Conservation (phyloP, 1,140 invertebrate species). For the Orius laevigatus region DNA sequence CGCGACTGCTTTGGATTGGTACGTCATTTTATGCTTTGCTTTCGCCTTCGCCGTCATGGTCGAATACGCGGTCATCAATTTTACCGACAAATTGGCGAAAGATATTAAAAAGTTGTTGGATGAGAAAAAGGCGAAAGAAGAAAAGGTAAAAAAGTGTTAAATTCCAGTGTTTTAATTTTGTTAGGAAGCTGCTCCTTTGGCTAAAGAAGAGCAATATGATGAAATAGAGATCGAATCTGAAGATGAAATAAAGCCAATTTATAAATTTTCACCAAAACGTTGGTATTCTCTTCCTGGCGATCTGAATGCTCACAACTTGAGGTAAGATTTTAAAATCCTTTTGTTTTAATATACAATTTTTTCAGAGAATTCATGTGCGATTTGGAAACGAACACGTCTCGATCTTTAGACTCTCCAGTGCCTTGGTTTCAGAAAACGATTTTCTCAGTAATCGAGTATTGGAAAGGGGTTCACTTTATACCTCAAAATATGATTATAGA, state of each 20-base stretch:
- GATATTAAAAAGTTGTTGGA: constrained; percentile 25
- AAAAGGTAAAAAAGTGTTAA: constrained; percentile 3
- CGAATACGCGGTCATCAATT: constrained; percentile 43
- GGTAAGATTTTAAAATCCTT: neutral
- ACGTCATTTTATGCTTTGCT: constrained; percentile 39
- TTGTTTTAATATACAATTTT: neutral
- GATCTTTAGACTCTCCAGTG: neutral
- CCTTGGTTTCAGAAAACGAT: constrained; percentile 6
- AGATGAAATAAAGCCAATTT: neutral
- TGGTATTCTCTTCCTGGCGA: constrained; percentile 9
- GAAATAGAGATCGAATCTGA: neutral
- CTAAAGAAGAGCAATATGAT: neutral
- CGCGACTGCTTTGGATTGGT: constrained; percentile 42
- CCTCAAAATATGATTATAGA: constrained; percentile 13
- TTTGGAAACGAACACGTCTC: neutral
- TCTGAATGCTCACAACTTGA: constrained; percentile 5
- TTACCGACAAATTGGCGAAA: constrained; percentile 34
- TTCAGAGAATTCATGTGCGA: constrained; percentile 1
- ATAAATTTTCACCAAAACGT: constrained; percentile 3
- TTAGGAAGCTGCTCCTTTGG: constrained; percentile 3
- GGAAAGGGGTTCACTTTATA: constrained; percentile 4
- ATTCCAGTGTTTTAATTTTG: neutral
- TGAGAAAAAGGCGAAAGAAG: constrained; percentile 17
- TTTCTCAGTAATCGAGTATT: constrained; percentile 9
- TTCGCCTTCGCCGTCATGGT: constrained; percentile 42